Conservation (phyloP, 2,888 invertebrate genomes). For the Thera britannica region DNA sequence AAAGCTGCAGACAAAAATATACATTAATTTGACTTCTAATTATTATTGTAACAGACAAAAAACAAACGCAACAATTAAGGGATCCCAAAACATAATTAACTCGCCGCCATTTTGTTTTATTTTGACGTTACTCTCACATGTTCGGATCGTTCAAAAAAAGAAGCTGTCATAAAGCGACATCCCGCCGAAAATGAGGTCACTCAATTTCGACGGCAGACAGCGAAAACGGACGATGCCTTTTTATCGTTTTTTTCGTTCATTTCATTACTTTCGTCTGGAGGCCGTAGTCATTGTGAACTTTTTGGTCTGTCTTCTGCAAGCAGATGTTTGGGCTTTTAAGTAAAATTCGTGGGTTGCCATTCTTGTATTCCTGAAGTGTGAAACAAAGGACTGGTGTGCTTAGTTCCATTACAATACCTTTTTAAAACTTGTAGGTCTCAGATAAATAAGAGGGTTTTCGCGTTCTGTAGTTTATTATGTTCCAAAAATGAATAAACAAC, state of each 20-base stretch:
- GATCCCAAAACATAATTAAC: conserved; percentile 14
- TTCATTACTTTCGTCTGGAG: conserved; percentile 70
- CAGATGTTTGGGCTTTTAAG: conserved; percentile 58
- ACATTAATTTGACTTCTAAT: neutral
- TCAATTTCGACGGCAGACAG: conserved; percentile 59
- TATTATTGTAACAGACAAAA: conserved; percentile 19
- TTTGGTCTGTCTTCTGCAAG: conserved; percentile 52
- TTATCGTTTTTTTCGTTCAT: conserved; percentile 49
- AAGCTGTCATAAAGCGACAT: conserved; percentile 36
- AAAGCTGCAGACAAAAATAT: neutral
- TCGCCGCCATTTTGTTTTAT: conserved; percentile 22
- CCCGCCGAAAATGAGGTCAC: conserved; percentile 64
- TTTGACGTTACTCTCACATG: conserved; percentile 26
- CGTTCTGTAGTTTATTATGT: too few relatives aligned
- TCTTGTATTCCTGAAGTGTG: neutral
- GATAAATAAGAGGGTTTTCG: too few relatives aligned
- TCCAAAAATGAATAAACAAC: too few relatives aligned
- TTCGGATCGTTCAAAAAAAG: conserved; percentile 30
- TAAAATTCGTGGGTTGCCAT: conserved; percentile 8
- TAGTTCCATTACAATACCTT: neutral
- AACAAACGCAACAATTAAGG: conserved; percentile 2
- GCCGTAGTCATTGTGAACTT: conserved; percentile 56
- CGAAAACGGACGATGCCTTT: conserved; percentile 33
- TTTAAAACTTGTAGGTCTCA: too few relatives aligned
- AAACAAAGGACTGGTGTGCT: neutral